Evolutionary conservation across 2,797 vertebrate genomes (phyloP), one percentile per base, ranked within the genome.

Genomic region (Melanotaenia maccullochi): DNA sequence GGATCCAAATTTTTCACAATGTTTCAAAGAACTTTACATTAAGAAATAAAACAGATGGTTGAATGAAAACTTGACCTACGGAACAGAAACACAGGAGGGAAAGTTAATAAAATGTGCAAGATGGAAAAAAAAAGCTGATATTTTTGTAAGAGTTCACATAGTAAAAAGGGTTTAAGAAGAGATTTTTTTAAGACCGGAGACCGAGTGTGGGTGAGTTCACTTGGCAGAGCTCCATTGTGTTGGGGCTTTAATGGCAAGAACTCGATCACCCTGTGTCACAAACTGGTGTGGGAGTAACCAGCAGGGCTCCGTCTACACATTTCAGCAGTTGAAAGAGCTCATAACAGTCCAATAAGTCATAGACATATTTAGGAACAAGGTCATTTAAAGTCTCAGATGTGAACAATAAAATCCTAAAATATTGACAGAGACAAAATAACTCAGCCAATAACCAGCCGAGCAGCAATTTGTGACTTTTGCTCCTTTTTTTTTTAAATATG

Each of bases 381-480:
- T 36, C 42, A 49, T 59, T 68, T 36, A 59, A 49, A 68, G 56
- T 30, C 65, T 30, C n/a, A 47, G 24, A 25, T 25, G 9, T 25
- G 3, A 57, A 1, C 28, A 68, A 12, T 35, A 58, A 58, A 44
- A 38, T 33, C 5, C 22, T 32, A 22, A 42, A 33, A 35, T 24
- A 14, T 52, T 52, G 35, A 22, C 33, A 22, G 16, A 16, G 24
- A 9, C 33, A 38, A 60, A 60, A 40, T 60, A 38, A 30, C 44
- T 30, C 49, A 2, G 42, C n/a, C n/a, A n/a, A n/a, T n/a, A 60
- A 40, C 7, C 35, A 60, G 44, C 49, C 16, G 18, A 52, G 67
- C 32, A 12, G 16, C 47, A 6, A 20, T 35, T 44, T 25, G 20
- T 49, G 44, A 22, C n/a, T 68, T 59, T 44, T 7, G 30, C 4